phyloP scores from a whole-genome alignment of 2,113 vertebrate species.

The Falcunculus frontatus region DNA sequence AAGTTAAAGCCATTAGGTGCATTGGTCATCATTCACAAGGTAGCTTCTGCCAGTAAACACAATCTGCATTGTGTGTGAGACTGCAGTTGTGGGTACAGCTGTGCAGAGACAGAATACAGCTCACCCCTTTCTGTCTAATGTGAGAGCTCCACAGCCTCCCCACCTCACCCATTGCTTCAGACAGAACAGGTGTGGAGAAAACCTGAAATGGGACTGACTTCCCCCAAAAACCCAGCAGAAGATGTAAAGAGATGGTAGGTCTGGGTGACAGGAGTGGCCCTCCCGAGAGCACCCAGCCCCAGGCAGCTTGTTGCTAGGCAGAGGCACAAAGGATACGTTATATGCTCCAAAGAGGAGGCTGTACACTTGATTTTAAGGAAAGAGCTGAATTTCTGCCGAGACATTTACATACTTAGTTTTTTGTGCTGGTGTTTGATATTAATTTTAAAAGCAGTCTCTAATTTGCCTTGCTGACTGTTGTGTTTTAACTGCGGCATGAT shows the following conservation, averaged over 20 bases:
- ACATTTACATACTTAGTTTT: not conserved
- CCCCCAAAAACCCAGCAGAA: not conserved
- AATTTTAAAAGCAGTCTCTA: not conserved
- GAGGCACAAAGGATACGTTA: conserved; percentile 1
- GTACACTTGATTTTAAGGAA: conserved; percentile 1
- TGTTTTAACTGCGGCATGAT: not conserved
- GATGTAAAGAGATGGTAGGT: not conserved
- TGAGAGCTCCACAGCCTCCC: not conserved
- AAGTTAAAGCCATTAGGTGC: not conserved
- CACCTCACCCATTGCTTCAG: not conserved
- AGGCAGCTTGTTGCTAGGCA: conserved; percentile 48
- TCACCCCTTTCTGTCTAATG: not conserved
- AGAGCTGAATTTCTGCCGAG: not conserved
- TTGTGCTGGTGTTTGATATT: not conserved
- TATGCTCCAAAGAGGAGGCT: not conserved
- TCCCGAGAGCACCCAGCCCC: not conserved
- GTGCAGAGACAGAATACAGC: not conserved
- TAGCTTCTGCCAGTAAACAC: not conserved
- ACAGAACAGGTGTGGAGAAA: not conserved
- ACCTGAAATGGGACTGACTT: not conserved
- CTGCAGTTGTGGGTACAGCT: not conserved
- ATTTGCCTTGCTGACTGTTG: not conserved
- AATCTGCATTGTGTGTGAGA: not conserved
- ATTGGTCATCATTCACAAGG: not conserved
- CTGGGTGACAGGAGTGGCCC: not conserved